These are phyloP conservation scores for Tragelaphus strepsiceros DNA, from an alignment of 2,113 vertebrate genomes.

Conservation along the genomic window DNA sequence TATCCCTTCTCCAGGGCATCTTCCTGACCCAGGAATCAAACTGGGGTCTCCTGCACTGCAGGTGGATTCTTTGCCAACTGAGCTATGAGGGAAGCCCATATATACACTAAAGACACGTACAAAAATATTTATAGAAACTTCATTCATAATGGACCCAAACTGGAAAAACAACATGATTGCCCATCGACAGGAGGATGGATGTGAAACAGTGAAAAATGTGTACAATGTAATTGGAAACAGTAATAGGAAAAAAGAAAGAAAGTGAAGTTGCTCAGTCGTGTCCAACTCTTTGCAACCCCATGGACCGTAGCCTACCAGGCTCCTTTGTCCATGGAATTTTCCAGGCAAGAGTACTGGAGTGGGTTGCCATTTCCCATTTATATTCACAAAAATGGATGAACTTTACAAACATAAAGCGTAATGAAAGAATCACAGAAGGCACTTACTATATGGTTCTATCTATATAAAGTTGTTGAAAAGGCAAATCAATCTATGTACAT, in stretches of 20 bases:
- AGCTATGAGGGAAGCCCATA: background rate
- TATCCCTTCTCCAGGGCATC: background rate
- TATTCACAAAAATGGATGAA: background rate
- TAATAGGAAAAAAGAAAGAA: background rate
- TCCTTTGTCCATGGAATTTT: background rate
- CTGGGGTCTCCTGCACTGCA: background rate
- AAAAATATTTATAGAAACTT: slow-evolving; percentile 18
- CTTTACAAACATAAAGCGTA: background rate
- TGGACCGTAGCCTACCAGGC: background rate
- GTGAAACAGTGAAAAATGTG: background rate
- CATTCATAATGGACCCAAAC: background rate
- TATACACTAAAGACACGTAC: background rate
- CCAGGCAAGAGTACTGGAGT: background rate
- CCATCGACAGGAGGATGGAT: background rate
- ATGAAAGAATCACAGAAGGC: background rate
- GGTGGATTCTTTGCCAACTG: background rate
- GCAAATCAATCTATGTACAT: background rate
- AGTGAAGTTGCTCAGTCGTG: background rate
- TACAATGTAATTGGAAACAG: background rate
- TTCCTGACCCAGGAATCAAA: fast-evolving
- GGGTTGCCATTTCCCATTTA: background rate
- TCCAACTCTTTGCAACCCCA: background rate
- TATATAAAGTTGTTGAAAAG: background rate
- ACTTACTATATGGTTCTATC: background rate
- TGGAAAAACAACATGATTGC: background rate